Evolutionary conservation across 2,797 vertebrate genomes (phyloP), one percentile per base, ranked within the genome.

Genomic region (Leptodactylus fallax): DNA sequence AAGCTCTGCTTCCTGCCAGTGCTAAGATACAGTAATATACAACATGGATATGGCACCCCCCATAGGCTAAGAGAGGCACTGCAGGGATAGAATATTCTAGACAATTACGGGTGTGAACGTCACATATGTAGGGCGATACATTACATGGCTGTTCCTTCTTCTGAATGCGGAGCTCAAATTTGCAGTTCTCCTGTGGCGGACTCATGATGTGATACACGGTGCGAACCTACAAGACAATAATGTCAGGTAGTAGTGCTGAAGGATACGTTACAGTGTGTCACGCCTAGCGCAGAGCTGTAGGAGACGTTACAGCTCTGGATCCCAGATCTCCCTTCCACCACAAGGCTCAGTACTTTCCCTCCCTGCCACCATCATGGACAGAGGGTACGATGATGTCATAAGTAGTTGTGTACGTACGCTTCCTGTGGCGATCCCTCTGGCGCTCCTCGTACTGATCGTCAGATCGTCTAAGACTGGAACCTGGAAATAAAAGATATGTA

Each of bases 361-460:
- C 36, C 36, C 36, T 36, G 36, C 36, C 4, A 4, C 36, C 36
- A 36, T 2, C 36, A 36, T 36, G 36, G 4, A 36, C 36, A 36
- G 36, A 36, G 4, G 36, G 36, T 36, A 36, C 4, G 36, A 36
- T 36, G 36, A 36, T 36, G 4, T 2, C 36, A 36, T 36, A 36
- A 36, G 36, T 36, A 36, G 7, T 9, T 8, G 51, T 53, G 51
- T n/a, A 93, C 97, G 94, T 92, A 99, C 98, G 89, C 95, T 96
- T 49, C 97, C 96, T 7, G 93, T 95, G 3, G 97, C 97, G 91
- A 98, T 92, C 3, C 98, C 98, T 11, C 17, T 93, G 90, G 94
- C 95, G 23, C 91, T 94, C 27, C 95, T 95, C 0, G 97, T 97
- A 82, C 92, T 94, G 51, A 97, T 91, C 0, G 91, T 90, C 0